Evolutionary conservation across 2,113 vertebrate species (phyloP), one percentile per base, ranked within the genome.

Genomic region (Pitta sordida): DNA sequence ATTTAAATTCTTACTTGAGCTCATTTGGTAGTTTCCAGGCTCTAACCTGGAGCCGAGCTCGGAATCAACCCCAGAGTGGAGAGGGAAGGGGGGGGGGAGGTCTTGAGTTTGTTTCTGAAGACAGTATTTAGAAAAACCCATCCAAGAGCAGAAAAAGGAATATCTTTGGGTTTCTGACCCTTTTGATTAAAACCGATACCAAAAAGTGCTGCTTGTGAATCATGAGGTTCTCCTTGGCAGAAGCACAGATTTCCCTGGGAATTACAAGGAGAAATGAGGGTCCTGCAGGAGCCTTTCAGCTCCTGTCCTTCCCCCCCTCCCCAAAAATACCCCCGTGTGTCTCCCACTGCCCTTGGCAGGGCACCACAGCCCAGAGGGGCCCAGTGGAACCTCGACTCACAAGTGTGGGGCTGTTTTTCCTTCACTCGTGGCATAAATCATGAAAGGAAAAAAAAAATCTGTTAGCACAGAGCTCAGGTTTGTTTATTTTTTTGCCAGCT

Each of bases 401-500:
- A 97, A 97, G 94, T 44, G 88, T 82, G 84, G 83, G 43, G 68
- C 96, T 98, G 97, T 97, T 98, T 98, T 96, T 71, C 94, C 91
- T 97, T 97, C 67, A 74, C 97, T 96, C 32, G 1, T 97, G 94
- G 96, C 95, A 98, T 97, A 97, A 98, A 98, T 97, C 96, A 60
- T 4, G 14, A 39, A 20, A 46, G 29, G n/a, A 96, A 93, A 96
- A 77, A 71, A 59, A 70, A 90, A 43, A 48, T 95, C 96, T 97
- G 97, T 97, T 97, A 97, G 96, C 91, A 93, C 94, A 96, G 96
- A 93, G 94, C 97, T 97, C 91, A 32, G 87, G 95, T 97, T 97
- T 98, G 97, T 98, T 97, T 98, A 97, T 98, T 98, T 98, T 98
- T 96, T 98, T 98, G 97, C 97, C 97, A 97, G 96, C 97, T 97